Percentiles rank a stretch among this genome's conserved stretches.
Evolutionary conservation across 2,888 invertebrate species (phyloP).

Genomic region (Hypomecis punctinalis): DNA sequence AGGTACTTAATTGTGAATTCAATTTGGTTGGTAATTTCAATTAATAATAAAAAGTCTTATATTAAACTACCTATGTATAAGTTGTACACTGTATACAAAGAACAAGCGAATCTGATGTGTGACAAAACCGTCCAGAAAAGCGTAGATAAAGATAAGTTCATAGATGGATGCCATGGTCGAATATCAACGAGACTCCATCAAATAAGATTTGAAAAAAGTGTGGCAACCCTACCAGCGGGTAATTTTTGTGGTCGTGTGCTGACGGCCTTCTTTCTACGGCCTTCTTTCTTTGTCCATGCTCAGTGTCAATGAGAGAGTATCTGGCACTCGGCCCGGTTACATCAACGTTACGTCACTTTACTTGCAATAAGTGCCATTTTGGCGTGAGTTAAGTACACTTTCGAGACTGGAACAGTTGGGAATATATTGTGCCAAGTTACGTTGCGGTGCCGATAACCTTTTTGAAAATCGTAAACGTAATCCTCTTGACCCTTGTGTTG

Average conservation of each 20-base stretch:
- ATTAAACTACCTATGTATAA: no score
- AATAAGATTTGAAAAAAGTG: no score
- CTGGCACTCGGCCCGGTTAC: constrained; percentile 30
- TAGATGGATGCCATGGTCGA: no score
- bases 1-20: no score
- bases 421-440: constrained; percentile 29
- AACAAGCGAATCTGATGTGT: no score
- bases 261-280: constrained; percentile 25
- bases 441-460: constrained; percentile 23
- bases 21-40: no score
- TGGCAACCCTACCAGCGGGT: constrained; percentile 5
- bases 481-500: constrained; percentile 10
- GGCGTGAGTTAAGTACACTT: constrained; percentile 11
- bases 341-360: constrained; percentile 16
- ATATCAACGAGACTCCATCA: no score
- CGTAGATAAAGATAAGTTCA: no score
- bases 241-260: constrained; percentile 11
- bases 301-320: constrained; percentile 31
- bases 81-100: no score
- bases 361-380: constrained; percentile 15
- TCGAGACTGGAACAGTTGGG: constrained; percentile 10
- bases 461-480: constrained; percentile 4
- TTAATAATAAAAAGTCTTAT: no score
- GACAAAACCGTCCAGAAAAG: no score
- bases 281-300: constrained; percentile 25